phyloP scores from a whole-genome alignment of 2,797 vertebrate species.

The Phalanger gymnotis region DNA sequence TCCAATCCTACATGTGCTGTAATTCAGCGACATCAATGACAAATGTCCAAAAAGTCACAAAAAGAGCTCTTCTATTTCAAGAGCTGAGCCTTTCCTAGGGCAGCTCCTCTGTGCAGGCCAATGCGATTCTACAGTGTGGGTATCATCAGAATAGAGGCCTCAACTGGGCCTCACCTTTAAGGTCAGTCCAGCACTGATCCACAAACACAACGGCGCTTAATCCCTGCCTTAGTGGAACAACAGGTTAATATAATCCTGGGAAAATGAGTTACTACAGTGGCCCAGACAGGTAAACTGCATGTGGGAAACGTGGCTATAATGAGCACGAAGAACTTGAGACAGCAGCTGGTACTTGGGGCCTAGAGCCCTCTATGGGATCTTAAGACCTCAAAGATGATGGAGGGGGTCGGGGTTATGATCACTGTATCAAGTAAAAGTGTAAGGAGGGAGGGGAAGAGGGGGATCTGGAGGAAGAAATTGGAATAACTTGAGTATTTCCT shows the following conservation, averaged over 20 bases:
- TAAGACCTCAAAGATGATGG: background rate
- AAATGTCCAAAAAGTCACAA: conserved; percentile 20
- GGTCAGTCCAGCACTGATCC: background rate
- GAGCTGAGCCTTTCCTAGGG: background rate
- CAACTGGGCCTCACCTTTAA: background rate
- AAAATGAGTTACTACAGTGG: background rate
- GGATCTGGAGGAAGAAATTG: background rate
- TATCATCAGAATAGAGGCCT: background rate
- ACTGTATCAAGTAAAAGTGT: background rate
- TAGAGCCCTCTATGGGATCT: background rate
- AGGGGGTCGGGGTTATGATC: background rate
- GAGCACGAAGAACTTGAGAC: no score
- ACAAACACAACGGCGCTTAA: background rate
- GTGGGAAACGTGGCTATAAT: background rate
- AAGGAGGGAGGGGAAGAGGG: background rate
- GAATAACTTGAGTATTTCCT: background rate
- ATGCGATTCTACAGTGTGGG: background rate
- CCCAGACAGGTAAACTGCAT: background rate
- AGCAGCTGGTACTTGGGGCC: background rate
- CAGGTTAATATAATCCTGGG: background rate
- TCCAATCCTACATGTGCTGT: conserved; percentile 7
- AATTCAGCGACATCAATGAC: conserved; percentile 35
- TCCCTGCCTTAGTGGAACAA: no score
- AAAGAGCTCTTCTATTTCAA: conserved; percentile 4
- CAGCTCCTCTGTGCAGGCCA: background rate